Conservation (phyloP, 2,888 invertebrate genomes). For the Aplocera efformata region DNA sequence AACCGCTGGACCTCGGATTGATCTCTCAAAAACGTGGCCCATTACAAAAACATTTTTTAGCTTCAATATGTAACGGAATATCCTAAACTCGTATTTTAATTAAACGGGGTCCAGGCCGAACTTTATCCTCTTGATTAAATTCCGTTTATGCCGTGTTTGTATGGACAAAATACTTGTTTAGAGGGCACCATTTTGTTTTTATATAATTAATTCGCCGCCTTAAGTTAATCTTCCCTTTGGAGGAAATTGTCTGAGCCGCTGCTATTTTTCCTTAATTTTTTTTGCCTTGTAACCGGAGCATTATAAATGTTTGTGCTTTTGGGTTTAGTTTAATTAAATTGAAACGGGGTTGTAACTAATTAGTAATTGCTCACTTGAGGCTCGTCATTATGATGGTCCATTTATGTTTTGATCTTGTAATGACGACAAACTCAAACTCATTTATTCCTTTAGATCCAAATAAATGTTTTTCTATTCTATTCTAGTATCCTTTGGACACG, state of each 20-base stretch:
- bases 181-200: slow-evolving; percentile 28
- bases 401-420: no score
- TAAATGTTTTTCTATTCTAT: no score
- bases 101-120: slow-evolving; percentile 25
- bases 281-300: slow-evolving; percentile 13
- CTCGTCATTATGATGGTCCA: no score
- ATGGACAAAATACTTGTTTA: slow-evolving; percentile 29
- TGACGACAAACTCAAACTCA: no score
- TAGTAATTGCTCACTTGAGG: background rate
- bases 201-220: slow-evolving; percentile 30
- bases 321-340: slow-evolving; percentile 15
- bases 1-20: no score
- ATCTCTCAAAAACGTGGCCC: slow-evolving; percentile 4
- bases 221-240: slow-evolving; percentile 25
- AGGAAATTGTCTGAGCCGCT: slow-evolving; percentile 20
- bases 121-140: slow-evolving; percentile 39
- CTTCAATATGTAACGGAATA: slow-evolving; percentile 27
- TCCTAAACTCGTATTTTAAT: slow-evolving; percentile 35
- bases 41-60: slow-evolving; percentile 22
- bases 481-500: no score
- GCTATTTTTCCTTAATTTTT: slow-evolving; percentile 19
- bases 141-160: slow-evolving; percentile 32
- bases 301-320: slow-evolving; percentile 10
- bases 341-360: slow-evolving; percentile 2
- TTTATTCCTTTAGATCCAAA: no score